Conservation (phyloP, 2,888 invertebrate genomes). For the Leptopilina myrica region DNA sequence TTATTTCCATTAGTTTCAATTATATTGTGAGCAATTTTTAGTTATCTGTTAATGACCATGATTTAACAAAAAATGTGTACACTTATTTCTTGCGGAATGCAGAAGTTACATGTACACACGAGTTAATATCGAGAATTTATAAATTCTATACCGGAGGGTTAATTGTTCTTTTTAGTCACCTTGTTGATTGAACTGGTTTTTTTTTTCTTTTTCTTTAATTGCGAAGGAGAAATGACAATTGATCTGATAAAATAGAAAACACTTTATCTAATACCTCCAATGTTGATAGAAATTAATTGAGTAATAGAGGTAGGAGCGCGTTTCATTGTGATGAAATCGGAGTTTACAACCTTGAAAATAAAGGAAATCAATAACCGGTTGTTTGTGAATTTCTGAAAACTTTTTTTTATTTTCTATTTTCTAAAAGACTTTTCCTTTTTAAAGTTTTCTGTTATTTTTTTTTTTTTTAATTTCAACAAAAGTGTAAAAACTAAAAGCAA, state of each 20-base stretch:
- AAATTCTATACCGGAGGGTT: neutral
- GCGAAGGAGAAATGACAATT: constrained; percentile 7
- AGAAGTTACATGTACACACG: neutral
- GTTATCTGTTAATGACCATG: constrained; percentile 23
- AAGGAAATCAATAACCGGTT: constrained; percentile 37
- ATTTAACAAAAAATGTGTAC: neutral
- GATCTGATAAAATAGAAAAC: constrained; percentile 23
- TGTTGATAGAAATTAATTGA: constrained; percentile 16
- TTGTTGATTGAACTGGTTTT: neutral
- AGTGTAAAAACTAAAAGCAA: too few species aligned
- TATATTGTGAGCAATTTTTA: constrained; percentile 7
- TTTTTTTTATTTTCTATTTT: constrained; percentile 15
- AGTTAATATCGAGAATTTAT: neutral
- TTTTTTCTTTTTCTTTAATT: neutral
- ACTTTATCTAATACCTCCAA: neutral
- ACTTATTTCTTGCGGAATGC: neutral
- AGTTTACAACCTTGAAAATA: constrained; percentile 13
- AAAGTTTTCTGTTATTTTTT: neutral
- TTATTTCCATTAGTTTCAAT: neutral
- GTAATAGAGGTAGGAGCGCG: constrained; percentile 5
- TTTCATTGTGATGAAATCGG: constrained; percentile 27
- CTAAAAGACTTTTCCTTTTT: neutral
- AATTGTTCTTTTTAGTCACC: constrained; percentile 30
- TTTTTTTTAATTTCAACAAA: too few species aligned
- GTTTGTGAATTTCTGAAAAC: constrained; percentile 12